Conservation (phyloP, 2,888 invertebrate genomes). For the Leptopilina drosophilae region DNA sequence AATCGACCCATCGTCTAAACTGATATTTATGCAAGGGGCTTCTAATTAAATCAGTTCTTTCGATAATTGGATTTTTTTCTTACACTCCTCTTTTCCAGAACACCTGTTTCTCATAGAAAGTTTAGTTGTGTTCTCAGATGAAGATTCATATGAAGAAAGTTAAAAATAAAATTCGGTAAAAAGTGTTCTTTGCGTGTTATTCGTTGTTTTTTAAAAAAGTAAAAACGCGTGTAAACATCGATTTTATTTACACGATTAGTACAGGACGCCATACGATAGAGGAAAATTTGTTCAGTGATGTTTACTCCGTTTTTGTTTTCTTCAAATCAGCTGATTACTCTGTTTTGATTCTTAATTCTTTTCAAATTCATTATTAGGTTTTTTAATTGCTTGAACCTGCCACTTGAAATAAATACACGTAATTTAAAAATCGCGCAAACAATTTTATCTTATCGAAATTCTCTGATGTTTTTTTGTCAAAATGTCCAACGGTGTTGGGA, state of each 20-base stretch:
- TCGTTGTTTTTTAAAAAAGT: background rate
- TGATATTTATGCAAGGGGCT: background rate
- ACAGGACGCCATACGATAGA: conserved; percentile 14
- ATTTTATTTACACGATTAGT: conserved; percentile 19
- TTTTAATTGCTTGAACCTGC: background rate
- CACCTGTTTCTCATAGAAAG: conserved; percentile 20
- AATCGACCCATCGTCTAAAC: background rate
- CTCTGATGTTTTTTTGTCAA: conserved; percentile 17
- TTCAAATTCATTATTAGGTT: background rate
- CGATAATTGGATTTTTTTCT: conserved; percentile 25
- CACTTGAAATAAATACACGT: conserved; percentile 1
- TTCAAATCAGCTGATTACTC: conserved; percentile 1
- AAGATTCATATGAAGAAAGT: background rate
- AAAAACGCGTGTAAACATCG: conserved; percentile 6
- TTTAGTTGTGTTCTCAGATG: background rate
- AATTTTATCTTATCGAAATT: conserved; percentile 31
- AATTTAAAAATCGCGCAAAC: conserved; percentile 25
- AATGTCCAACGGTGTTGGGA: background rate
- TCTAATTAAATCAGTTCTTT: conserved; percentile 15
- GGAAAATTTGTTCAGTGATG: conserved; percentile 17
- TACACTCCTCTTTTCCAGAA: background rate
- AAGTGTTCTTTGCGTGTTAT: background rate
- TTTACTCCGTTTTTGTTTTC: conserved; percentile 15
- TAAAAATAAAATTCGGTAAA: background rate
- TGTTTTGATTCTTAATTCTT: conserved; percentile 15